Percentiles rank a stretch among this genome's conserved stretches.
These are phyloP conservation scores for Coelopa frigida DNA, from an alignment of 1,140 invertebrate genomes.

Conservation along the genomic window DNA sequence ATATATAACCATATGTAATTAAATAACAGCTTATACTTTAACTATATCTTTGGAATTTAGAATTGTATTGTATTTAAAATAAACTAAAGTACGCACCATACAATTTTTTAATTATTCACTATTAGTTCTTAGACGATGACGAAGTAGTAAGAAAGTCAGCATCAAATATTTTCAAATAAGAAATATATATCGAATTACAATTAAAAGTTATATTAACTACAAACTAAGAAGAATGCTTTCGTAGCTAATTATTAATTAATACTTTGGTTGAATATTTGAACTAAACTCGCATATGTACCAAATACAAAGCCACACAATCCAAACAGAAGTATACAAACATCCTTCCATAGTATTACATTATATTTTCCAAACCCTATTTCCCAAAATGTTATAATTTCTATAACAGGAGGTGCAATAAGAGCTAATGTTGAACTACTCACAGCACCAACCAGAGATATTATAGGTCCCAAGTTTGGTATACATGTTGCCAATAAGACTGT, in stretches of 20 bases:
- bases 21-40: too few relatives aligned
- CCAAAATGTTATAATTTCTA: constrained; percentile 80
- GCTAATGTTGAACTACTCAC: constrained; percentile 82
- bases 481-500: constrained; percentile 73
- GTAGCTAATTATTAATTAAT: constrained; percentile 17
- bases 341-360: constrained; percentile 61
- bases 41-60: too few relatives aligned
- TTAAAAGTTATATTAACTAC: too few relatives aligned
- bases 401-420: constrained; percentile 82
- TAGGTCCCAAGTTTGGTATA: constrained; percentile 79
- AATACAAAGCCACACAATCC: constrained; percentile 69
- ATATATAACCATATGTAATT: too few relatives aligned
- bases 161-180: not conserved
- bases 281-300: constrained; percentile 70
- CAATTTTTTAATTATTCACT: not conserved
- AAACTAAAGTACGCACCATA: not conserved
- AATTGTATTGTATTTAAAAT: too few relatives aligned
- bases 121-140: too few relatives aligned
- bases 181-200: not conserved
- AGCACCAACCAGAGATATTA: constrained; percentile 87
- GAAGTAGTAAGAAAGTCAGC: not conserved
- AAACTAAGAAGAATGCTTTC: not conserved
- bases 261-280: constrained; percentile 51
- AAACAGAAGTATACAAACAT: constrained; percentile 63
- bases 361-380: constrained; percentile 55